These are phyloP conservation scores for Echinarachnius parma DNA, from an alignment of 53 echinoderm and acorn worm species.

Conservation along the genomic window DNA sequence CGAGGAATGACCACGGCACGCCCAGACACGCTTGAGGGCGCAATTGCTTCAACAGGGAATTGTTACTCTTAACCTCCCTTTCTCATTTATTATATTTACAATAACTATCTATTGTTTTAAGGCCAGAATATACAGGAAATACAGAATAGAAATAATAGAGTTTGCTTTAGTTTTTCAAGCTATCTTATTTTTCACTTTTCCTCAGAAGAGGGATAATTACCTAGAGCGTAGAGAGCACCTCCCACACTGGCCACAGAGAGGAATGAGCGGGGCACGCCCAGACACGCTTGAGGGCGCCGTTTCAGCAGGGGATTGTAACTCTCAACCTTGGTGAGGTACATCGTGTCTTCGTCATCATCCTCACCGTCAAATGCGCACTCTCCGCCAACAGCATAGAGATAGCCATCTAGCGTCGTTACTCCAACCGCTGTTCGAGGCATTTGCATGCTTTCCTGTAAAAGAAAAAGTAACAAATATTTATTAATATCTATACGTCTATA, in stretches of 20 bases:
- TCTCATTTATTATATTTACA: no score
- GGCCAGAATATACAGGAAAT: no score
- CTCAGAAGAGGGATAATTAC: conserved; percentile 56
- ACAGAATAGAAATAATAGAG: no score
- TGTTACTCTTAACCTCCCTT: no score
- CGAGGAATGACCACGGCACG: conserved; percentile 80
- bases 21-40: conserved; percentile 66
- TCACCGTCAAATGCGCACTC: conserved; percentile 90
- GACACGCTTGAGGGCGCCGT: conserved; percentile 57
- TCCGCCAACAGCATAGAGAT: conserved; percentile 88
- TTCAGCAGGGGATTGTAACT: conserved; percentile 90
- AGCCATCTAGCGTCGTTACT: conserved; percentile 81
- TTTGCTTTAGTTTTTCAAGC: no score
- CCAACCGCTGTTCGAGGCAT: conserved; percentile 94
- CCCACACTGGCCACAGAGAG: conserved; percentile 75
- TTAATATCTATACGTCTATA: no score
- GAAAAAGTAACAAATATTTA: no score
- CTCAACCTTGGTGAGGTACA: conserved; percentile 92
- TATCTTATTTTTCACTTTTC: no score
- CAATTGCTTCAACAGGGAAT: conserved; percentile 85
- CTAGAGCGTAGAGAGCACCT: conserved; percentile 79
- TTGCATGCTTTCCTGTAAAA: conserved; percentile 82
- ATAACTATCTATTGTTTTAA: no score
- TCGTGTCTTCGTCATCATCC: conserved; percentile 84
- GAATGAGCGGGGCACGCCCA: conserved; percentile 83